Evolutionary conservation across 1,140 invertebrate genomes (phyloP).

Genomic region (Idris sp.): DNA sequence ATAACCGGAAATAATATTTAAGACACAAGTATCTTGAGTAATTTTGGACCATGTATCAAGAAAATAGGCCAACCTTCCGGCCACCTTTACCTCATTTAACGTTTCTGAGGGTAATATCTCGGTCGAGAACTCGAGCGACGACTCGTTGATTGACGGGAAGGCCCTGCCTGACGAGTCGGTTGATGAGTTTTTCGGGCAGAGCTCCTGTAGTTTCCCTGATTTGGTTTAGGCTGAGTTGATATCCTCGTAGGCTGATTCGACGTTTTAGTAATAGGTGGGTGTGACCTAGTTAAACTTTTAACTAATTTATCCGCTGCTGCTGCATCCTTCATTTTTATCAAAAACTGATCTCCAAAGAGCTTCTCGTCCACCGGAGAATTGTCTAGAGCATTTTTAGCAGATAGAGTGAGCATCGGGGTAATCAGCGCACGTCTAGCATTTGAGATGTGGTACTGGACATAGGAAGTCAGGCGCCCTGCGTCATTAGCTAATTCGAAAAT

Average conservation of each 20-base stretch:
- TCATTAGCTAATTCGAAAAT: constrained; percentile 27
- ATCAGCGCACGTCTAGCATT: constrained; percentile 15
- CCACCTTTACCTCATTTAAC: constrained; percentile 6
- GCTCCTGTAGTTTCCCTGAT: constrained; percentile 12
- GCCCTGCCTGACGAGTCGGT: constrained; percentile 8
- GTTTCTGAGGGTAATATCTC: neutral
- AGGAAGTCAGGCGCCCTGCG: neutral
- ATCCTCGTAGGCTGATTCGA: neutral
- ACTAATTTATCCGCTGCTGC: constrained; percentile 17
- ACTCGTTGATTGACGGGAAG: neutral
- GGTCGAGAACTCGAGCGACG: constrained; percentile 4
- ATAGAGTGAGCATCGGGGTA: constrained; percentile 11
- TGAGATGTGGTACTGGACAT: constrained; percentile 22
- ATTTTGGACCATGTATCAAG: neutral
- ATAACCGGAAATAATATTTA: neutral
- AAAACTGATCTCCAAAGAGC: constrained; percentile 25
- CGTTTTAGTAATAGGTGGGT: neutral
- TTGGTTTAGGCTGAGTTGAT: neutral
- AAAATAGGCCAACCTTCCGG: neutral
- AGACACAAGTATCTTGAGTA: neutral
- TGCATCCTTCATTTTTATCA: constrained; percentile 23
- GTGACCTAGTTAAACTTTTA: constrained; percentile 4
- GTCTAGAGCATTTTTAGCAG: constrained; percentile 19
- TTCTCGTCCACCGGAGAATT: constrained; percentile 17
- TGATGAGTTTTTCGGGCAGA: constrained; percentile 8